These are phyloP conservation scores for Acanthurus leucopareius DNA, from an alignment of 2,797 vertebrate species.

Conservation along the genomic window DNA sequence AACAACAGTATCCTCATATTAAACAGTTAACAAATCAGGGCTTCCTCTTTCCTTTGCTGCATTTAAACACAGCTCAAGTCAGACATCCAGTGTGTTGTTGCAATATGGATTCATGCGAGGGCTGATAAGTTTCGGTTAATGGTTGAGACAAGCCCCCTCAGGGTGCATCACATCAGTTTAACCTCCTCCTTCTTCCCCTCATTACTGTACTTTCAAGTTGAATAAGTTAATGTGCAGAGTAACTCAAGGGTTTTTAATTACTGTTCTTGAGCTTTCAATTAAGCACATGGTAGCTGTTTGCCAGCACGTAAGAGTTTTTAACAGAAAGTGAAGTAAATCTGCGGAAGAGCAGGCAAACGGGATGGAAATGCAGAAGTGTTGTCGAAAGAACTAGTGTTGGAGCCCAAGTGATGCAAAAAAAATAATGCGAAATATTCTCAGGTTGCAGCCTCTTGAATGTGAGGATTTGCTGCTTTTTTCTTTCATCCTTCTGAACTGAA, in stretches of 20 bases:
- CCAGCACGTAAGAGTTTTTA: slow-evolving; percentile 9
- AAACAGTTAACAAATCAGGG: background rate
- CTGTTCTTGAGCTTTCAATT: slow-evolving; percentile 45
- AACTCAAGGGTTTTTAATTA: slow-evolving; percentile 41
- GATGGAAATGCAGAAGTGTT: background rate
- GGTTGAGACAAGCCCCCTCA: slow-evolving; percentile 26
- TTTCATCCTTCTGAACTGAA: background rate
- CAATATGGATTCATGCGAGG: slow-evolving; percentile 33
- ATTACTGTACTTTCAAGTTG: slow-evolving; percentile 31
- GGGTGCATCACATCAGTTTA: slow-evolving; percentile 37
- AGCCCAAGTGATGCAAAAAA: slow-evolving; percentile 2
- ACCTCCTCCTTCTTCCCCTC: background rate
- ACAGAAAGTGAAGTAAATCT: background rate
- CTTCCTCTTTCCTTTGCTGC: too few species aligned
- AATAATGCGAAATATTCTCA: background rate
- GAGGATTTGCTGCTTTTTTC: background rate
- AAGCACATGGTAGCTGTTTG: slow-evolving; percentile 21
- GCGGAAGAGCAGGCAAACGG: background rate
- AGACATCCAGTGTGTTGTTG: background rate
- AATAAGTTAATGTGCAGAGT: slow-evolving; percentile 44
- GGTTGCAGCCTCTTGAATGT: background rate
- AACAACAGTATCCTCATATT: background rate
- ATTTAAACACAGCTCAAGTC: background rate
- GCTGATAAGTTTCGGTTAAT: slow-evolving; percentile 40
- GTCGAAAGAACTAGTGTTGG: background rate